These are phyloP conservation scores for Alauda arvensis DNA, from an alignment of 2,797 vertebrate species.

Conservation along the genomic window DNA sequence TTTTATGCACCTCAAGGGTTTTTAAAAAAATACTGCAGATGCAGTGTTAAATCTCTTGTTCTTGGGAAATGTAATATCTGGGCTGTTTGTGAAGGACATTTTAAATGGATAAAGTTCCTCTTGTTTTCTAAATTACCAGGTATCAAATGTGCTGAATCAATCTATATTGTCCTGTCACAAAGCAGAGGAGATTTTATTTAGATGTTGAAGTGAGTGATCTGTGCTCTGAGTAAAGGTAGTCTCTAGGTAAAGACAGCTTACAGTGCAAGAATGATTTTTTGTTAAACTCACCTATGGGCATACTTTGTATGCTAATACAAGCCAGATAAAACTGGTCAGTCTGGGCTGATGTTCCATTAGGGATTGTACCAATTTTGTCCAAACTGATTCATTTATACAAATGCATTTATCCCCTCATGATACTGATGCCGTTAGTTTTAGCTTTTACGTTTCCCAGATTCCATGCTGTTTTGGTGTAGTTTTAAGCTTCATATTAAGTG, in stretches of 20 bases:
- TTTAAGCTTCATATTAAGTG: too few relatives aligned
- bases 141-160: background rate
- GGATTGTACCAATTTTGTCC: background rate
- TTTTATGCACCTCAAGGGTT: background rate
- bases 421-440: too few relatives aligned
- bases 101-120: background rate
- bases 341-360: background rate
- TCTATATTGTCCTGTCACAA: background rate
- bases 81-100: background rate
- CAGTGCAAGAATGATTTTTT: background rate
- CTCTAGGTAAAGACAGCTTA: background rate
- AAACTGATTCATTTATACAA: background rate
- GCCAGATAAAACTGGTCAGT: background rate
- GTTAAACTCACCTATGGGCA: background rate
- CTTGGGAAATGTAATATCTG: background rate
- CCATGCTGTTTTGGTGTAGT: too few relatives aligned
- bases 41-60: background rate
- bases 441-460: too few relatives aligned
- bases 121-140: background rate
- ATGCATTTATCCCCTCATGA: background rate
- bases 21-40: background rate
- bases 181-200: background rate
- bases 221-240: background rate
- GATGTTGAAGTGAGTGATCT: background rate
- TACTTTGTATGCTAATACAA: background rate